Evolutionary conservation across 2,113 vertebrate genomes (phyloP).

Genomic region (Paradisaea rubra): DNA sequence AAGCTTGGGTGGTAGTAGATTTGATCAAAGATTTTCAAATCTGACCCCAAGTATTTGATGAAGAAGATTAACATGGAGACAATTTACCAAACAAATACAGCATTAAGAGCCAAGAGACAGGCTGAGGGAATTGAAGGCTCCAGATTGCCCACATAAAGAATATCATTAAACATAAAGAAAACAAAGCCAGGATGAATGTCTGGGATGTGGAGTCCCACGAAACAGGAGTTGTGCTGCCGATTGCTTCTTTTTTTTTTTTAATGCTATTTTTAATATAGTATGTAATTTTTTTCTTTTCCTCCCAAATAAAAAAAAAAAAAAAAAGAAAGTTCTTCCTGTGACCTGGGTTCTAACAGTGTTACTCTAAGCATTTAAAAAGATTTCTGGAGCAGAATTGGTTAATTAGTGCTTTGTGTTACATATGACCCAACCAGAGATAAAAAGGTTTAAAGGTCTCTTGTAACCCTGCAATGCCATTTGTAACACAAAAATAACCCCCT

Average conservation of each 20-base stretch:
- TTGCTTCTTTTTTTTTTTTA: neutral
- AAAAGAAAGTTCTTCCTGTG: slow-evolving; percentile 34
- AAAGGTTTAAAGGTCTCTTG: slow-evolving; percentile 84
- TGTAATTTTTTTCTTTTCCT: neutral
- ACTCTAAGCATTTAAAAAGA: slow-evolving; percentile 66
- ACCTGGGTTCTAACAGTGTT: slow-evolving; percentile 57
- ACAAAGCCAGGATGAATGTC: slow-evolving; percentile 65
- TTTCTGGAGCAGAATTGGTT: slow-evolving; percentile 76
- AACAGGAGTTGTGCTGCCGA: neutral
- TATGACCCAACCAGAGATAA: slow-evolving; percentile 81
- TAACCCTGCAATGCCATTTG: slow-evolving; percentile 80
- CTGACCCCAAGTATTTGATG: slow-evolving; percentile 76
- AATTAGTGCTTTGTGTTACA: slow-evolving; percentile 80
- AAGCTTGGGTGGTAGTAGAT: slow-evolving; percentile 63
- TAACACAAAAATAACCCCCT: slow-evolving; percentile 83
- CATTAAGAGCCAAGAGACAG: slow-evolving; percentile 71
- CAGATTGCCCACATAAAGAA: slow-evolving; percentile 79
- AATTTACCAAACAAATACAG: slow-evolving; percentile 78
- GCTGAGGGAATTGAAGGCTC: slow-evolving; percentile 73
- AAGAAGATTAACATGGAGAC: slow-evolving; percentile 78
- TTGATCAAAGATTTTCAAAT: slow-evolving; percentile 77
- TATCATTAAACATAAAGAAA: slow-evolving; percentile 72
- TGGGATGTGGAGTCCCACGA: neutral
- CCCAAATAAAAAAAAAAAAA: neutral
- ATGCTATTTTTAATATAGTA: slow-evolving; percentile 17